These are phyloP conservation scores for Ichneumoninae sp. DNA, from an alignment of 2,888 invertebrate genomes.

Conservation along the genomic window DNA sequence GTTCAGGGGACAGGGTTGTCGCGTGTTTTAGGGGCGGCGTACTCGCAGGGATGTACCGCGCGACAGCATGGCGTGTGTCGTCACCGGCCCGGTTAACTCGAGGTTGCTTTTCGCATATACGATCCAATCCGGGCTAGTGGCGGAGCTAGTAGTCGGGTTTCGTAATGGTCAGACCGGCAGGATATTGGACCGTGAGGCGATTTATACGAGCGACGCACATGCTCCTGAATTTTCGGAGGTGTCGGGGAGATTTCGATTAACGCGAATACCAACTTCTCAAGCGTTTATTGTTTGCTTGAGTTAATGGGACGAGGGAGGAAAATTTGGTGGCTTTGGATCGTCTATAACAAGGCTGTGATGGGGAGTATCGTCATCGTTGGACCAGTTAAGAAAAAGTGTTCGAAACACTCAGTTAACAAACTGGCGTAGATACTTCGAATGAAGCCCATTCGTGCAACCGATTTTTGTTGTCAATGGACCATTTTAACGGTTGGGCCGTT, in stretches of 20 bases:
- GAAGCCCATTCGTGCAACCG: no score
- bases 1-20: slow-evolving; percentile 3
- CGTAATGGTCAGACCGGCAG: slow-evolving; percentile 28
- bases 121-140: slow-evolving; percentile 39
- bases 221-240: neutral
- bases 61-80: slow-evolving; percentile 23
- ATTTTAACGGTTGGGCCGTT: no score
- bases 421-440: no score
- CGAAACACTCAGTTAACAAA: no score
- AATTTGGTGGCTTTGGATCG: no score
- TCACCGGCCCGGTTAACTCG: neutral
- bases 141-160: slow-evolving; percentile 17
- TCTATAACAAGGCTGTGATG: no score
- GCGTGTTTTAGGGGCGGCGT: slow-evolving; percentile 15
- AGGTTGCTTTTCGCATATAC: neutral
- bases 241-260: neutral
- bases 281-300: neutral
- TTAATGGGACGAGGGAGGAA: neutral
- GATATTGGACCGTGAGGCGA: slow-evolving; percentile 19
- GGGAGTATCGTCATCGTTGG: no score
- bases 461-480: no score
- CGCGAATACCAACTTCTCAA: neutral
- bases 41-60: neutral
- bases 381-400: no score
- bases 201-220: slow-evolving; percentile 18